Percentiles rank a stretch among this genome's conserved stretches.
These are phyloP conservation scores for Tichodroma muraria DNA, from an alignment of 2,113 vertebrate genomes.

Conservation along the genomic window DNA sequence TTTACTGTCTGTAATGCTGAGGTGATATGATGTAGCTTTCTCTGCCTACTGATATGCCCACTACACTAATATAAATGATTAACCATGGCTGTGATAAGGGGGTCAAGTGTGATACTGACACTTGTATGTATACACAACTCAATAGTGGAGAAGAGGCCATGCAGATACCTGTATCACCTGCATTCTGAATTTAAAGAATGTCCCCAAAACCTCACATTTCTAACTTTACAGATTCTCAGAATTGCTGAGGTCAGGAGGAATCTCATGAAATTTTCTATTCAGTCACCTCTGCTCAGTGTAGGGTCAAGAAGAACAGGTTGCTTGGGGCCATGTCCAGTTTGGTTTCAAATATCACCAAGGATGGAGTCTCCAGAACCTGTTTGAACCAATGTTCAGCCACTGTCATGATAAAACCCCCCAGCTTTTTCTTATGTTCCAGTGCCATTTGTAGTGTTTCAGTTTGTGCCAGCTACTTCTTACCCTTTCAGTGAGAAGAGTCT, in stretches of 20 bases:
- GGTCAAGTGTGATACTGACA: not conserved
- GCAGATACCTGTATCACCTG: not conserved
- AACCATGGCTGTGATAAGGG: not conserved
- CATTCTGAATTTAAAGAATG: not conserved
- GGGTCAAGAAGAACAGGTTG: not conserved
- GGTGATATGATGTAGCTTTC: not conserved
- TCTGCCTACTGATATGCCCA: not conserved
- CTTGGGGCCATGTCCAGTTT: not conserved
- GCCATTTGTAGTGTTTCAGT: not conserved
- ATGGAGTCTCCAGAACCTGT: not conserved
- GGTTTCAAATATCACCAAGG: not conserved
- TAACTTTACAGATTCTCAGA: not conserved
- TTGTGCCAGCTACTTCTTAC: not conserved
- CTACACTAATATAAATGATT: not conserved
- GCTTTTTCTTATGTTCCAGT: not conserved
- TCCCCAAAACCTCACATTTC: not conserved
- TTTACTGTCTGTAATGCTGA: not conserved
- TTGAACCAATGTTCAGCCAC: not conserved
- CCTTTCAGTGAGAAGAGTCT: not conserved
- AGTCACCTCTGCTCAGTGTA: not conserved
- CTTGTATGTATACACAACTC: not conserved
- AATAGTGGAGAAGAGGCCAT: accelerated
- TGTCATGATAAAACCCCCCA: not conserved
- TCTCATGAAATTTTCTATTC: not conserved
- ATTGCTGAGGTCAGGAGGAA: not conserved